Evolutionary conservation across 2,888 invertebrate genomes (phyloP), one percentile per base, ranked within the genome.

Genomic region (Disparrhopalites patrizii): DNA sequence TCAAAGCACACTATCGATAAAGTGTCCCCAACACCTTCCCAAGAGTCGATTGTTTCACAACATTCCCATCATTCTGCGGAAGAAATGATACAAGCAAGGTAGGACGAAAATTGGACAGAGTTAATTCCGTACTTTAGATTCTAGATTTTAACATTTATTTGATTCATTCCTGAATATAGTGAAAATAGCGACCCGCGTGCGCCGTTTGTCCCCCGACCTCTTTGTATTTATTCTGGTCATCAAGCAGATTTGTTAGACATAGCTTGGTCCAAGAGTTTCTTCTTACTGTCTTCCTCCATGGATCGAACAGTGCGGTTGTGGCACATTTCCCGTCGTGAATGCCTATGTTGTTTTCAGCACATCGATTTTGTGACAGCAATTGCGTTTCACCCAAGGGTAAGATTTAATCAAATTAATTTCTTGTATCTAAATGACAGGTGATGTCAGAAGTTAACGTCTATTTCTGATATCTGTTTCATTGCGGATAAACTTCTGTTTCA

Each of bases 331-430:
- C 83, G 98, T 38, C 90, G 92, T 76, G 98, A 99, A 80, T 99
- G 99, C 78, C 85, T 99, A 0, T 99, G 98, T 79, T 96, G 96
- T 78, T 99, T 99, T 81, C 97, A 98, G 79, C 99, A 99, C 79
- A 95, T 97, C 71, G 98, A 99, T 81, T 98, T 98, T 79, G 98
- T 99, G 62, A 98, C 99, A 0, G 96, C 98, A 0, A 97, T 99
- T 76, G 97, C 93, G 62, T 99, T 99, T 80, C 96, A 99, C 81
- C 99, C 99, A 1, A 83, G 90, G 63, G 82, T 81, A 75, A 77
- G 73, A 30, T 25, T 55, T 31, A 28, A 20, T 20, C 8, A 7
- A 47, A n/a, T 18, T 10, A 10, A 47, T 20, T 47, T 20, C 7
- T 8, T 10, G 7, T 47, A 13, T 5, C 52, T 7, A 56, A 56